A percentile compares a stretch with the other conserved stretches of the same genome.
Conservation (phyloP, 2,888 invertebrate genomes). For the Sinelater perroti region DNA sequence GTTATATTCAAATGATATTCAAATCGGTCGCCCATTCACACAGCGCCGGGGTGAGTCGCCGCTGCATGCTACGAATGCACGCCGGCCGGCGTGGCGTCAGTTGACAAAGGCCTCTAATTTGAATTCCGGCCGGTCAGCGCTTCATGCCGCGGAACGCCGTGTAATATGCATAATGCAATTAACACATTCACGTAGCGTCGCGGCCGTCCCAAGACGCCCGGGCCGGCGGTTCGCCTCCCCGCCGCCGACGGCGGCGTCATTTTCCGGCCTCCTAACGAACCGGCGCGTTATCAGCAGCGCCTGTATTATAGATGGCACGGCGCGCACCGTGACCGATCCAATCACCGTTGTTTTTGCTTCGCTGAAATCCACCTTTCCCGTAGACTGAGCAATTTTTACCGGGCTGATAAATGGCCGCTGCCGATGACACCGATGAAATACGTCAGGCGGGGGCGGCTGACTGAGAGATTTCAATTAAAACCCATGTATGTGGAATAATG, state of each 20-base stretch:
- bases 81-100: constrained; percentile 18
- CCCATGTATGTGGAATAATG: constrained; percentile 64
- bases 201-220: constrained; percentile 10
- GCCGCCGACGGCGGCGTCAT: too few species aligned
- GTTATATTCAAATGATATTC: constrained; percentile 47
- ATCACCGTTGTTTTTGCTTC: constrained; percentile 57
- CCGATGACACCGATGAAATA: constrained; percentile 63
- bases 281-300: constrained; percentile 2
- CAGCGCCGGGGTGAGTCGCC: constrained; percentile 32
- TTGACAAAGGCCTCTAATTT: constrained; percentile 42
- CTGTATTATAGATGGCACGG: constrained; percentile 18
- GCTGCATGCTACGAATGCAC: constrained; percentile 32
- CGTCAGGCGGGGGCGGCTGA: constrained; percentile 53
- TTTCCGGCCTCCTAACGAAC: constrained; percentile 7
- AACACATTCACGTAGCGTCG: constrained; percentile 19
- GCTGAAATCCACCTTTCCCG: constrained; percentile 60
- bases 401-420: constrained; percentile 61
- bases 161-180: constrained; percentile 30
- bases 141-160: constrained; percentile 24
- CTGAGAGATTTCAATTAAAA: constrained; percentile 63
- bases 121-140: constrained; percentile 40
- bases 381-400: constrained; percentile 61
- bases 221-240: too few species aligned
- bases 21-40: constrained; percentile 42
- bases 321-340: constrained; percentile 43